These are phyloP conservation scores for Polymixis flavicincta DNA, from an alignment of 2,888 invertebrate species.

Conservation along the genomic window DNA sequence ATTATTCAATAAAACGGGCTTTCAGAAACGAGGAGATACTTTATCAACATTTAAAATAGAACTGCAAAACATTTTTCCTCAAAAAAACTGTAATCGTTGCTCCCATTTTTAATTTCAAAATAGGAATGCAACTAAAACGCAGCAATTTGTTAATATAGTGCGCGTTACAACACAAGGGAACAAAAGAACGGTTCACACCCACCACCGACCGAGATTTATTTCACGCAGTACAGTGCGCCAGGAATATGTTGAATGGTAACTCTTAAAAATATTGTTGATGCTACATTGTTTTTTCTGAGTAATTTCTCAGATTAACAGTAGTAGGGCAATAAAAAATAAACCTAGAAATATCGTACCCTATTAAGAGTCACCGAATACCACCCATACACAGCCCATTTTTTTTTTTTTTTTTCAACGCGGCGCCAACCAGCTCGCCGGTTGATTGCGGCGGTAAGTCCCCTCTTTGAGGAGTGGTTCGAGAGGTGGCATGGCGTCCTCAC, in stretches of 20 bases:
- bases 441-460: too few species aligned
- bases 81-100: not conserved
- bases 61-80: not conserved
- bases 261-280: constrained; percentile 22
- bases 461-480: too few species aligned
- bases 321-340: constrained; percentile 6
- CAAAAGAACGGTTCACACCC: constrained; percentile 37
- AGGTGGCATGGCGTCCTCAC: too few species aligned
- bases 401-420: too few species aligned
- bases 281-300: not conserved
- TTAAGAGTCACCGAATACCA: constrained; percentile 9
- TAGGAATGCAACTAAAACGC: constrained; percentile 20
- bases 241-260: constrained; percentile 26
- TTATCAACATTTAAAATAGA: not conserved
- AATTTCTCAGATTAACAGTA: too few species aligned
- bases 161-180: constrained; percentile 29
- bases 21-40: not conserved
- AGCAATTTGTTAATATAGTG: constrained; percentile 29
- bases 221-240: constrained; percentile 23
- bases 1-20: not conserved
- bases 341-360: not conserved
- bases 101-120: constrained; percentile 13
- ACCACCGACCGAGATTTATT: constrained; percentile 34
- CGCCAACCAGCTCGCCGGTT: too few species aligned
- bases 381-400: too few species aligned